Base-by-base conservation (phyloP, 2,113 vertebrate species). In the Corythoichthys intestinalis region DNA sequence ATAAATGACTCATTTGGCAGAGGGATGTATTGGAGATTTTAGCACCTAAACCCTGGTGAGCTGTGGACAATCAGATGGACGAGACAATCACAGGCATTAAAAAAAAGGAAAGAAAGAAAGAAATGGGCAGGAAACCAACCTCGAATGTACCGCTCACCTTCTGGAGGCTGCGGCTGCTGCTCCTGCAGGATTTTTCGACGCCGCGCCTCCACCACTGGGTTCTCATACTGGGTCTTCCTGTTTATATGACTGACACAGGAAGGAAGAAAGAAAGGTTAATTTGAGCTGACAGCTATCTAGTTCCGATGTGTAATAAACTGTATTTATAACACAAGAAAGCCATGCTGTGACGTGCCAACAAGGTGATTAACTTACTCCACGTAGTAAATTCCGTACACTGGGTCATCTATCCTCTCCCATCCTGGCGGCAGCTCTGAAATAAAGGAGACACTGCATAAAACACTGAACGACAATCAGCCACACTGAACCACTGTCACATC, bases 341-440 rank as follows among this genome's bases (percentile, higher is more conserved):
- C 3, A 20, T 68, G 48, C 9, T 35, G 12, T 58, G 35, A 53
- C 54, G n/a, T 64, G 52, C 60, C 46, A 74, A 70, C 54, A 37
- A 58, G 62, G 58, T 1, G 56, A 54, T 73, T 46, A 53, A 96
- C 96, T 98, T 94, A 98, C 96, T 98, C 97, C 85, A 99, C 97
- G 92, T 98, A 98, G 92, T 99, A 99, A 80, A 98, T 93, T 82
- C 97, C 97, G 73, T 98, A 98, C 77, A 98, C 93, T 0, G 97
- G 97, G 87, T 99, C 97, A 80, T 99, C 96, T 83, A 99, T 99
- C 91, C 96, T 96, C 89, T 99, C 97, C 97, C 97, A 99, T 83
- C 97, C 97, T 86, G 96, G 93, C 86, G 97, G 97, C 85, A 99
- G 88, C 88, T 99, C 97, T 98, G 90, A 82, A 91, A 93, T 82